Conservation (phyloP, 2,888 invertebrate genomes). For the Holacanthella duospinosa region DNA sequence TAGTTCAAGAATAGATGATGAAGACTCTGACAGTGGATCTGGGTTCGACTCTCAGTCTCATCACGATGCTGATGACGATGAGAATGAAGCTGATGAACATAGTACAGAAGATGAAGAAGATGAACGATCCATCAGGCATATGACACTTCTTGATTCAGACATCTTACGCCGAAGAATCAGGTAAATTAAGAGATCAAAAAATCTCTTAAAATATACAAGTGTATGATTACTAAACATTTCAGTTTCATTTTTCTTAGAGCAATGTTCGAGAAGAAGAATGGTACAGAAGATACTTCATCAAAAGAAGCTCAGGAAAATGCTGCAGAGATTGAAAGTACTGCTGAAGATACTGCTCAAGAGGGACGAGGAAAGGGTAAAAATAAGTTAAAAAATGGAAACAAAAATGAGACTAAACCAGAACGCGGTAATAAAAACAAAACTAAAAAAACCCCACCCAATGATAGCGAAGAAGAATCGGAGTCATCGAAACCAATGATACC, state of each 20-base stretch:
- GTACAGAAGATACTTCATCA: too few relatives aligned
- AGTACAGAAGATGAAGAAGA: neutral
- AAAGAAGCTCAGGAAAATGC: neutral
- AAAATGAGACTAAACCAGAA: neutral
- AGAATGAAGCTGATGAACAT: neutral
- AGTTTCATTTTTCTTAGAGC: too few relatives aligned
- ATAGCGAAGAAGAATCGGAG: neutral
- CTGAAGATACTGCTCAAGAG: neutral
- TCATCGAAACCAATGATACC: neutral
- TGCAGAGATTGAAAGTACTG: too few relatives aligned
- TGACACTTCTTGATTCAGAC: neutral
- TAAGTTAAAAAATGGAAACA: too few relatives aligned
- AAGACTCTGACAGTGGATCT: too few relatives aligned
- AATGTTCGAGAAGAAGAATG: too few relatives aligned
- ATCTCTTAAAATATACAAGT: too few relatives aligned
- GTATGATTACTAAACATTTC: too few relatives aligned
- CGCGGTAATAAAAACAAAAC: neutral
- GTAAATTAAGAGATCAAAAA: neutral
- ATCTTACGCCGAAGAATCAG: neutral
- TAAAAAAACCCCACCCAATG: neutral
- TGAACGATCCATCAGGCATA: neutral
- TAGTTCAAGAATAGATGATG: constrained; percentile 10
- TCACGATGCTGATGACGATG: neutral
- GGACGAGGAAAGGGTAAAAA: neutral
- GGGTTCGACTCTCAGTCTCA: constrained; percentile 8